Conservation (phyloP, 2,888 invertebrate species). For the Lasioglossum villosulum region DNA sequence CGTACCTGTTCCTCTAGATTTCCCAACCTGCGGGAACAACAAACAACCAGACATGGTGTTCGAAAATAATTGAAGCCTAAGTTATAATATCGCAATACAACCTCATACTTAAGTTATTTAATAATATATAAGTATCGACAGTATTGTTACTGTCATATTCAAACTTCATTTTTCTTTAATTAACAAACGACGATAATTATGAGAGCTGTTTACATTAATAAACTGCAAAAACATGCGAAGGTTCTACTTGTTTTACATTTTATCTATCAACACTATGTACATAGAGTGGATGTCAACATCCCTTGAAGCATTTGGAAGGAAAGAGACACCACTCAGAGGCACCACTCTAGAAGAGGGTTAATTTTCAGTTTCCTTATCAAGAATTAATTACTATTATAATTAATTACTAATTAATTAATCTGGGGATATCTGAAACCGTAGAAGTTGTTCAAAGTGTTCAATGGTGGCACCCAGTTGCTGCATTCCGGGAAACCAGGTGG, state of each 20-base stretch:
- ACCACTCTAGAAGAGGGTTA: no score
- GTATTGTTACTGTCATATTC: neutral
- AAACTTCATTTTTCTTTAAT: neutral
- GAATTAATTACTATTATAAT: no score
- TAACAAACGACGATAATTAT: neutral
- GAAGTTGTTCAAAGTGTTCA: constrained; percentile 23
- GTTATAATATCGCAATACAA: neutral
- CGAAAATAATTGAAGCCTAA: constrained; percentile 53
- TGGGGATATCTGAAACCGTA: constrained; percentile 16
- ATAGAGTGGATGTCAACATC: neutral
- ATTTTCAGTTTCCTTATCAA: no score
- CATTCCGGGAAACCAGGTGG: constrained; percentile 66
- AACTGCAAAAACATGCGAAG: neutral
- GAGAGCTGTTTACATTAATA: neutral
- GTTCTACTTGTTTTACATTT: neutral
- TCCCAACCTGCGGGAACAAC: constrained; percentile 76
- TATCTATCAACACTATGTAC: neutral
- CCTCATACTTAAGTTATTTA: neutral
- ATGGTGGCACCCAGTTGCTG: constrained; percentile 42
- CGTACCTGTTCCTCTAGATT: constrained; percentile 74
- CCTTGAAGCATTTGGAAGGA: no score
- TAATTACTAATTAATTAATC: no score
- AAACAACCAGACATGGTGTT: constrained; percentile 75
- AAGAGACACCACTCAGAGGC: no score
- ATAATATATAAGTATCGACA: neutral